These are phyloP conservation scores for Nemoura dubitans DNA, from an alignment of 2,888 invertebrate genomes.

Conservation along the genomic window DNA sequence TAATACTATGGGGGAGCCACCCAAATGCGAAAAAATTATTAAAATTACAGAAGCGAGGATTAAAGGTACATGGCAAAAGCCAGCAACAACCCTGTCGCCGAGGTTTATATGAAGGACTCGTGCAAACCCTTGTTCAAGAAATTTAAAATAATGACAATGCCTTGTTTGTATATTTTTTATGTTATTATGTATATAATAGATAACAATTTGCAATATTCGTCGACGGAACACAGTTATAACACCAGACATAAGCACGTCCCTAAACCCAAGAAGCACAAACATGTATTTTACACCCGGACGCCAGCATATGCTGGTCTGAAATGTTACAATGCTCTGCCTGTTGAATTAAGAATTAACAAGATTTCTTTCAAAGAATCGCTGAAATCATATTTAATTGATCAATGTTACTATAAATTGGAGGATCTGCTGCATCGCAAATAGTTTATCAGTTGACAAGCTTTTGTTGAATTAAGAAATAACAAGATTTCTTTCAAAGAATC, in stretches of 20 bases:
- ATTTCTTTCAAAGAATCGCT: background rate
- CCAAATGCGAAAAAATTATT: background rate
- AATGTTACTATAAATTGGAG: background rate
- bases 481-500: too few species aligned
- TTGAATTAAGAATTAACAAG: background rate
- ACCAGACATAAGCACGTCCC: background rate
- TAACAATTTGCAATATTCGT: too few species aligned
- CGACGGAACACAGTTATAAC: background rate
- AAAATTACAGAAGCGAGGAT: background rate
- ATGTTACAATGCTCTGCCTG: background rate
- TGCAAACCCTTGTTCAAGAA: background rate
- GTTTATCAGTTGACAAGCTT: too few species aligned
- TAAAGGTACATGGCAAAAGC: background rate
- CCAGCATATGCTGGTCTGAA: background rate
- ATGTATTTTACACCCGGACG: background rate
- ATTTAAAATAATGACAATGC: background rate
- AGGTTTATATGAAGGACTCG: background rate
- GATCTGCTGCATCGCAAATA: too few species aligned
- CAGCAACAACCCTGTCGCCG: background rate
- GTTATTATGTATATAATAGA: background rate
- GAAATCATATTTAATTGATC: background rate
- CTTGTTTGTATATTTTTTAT: background rate
- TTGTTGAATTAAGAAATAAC: too few species aligned
- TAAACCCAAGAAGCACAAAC: background rate
- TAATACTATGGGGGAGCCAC: background rate